A percentile compares a stretch with the other conserved stretches of the same genome.
These are phyloP conservation scores for Dichetophora obliterata DNA, from an alignment of 2,888 invertebrate species.

Conservation along the genomic window DNA sequence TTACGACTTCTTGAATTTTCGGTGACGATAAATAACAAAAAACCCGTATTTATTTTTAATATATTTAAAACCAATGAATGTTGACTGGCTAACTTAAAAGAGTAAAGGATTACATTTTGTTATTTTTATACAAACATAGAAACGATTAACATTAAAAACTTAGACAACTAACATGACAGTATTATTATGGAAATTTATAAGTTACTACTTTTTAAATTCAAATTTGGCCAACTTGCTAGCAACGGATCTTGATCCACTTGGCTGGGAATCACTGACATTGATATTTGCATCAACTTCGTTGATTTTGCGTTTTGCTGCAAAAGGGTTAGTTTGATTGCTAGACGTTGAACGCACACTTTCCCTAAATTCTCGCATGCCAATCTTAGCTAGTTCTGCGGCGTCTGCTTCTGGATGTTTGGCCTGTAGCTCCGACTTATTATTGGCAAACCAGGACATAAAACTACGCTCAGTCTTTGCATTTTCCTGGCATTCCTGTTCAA, in stretches of 20 bases:
- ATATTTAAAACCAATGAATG: too few species aligned
- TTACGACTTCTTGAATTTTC: too few species aligned
- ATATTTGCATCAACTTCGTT: conserved; percentile 56
- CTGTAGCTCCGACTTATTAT: conserved; percentile 73
- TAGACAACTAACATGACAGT: neutral
- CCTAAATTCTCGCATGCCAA: conserved; percentile 68
- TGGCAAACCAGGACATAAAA: conserved; percentile 75
- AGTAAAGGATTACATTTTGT: neutral
- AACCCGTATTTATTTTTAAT: too few species aligned
- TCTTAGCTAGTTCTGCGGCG: conserved; percentile 73
- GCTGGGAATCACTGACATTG: neutral
- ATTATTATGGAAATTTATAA: neutral
- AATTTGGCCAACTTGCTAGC: conserved; percentile 68
- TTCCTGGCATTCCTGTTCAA: conserved; percentile 13
- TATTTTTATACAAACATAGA: neutral
- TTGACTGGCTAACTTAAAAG: too few species aligned
- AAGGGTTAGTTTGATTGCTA: conserved; percentile 61
- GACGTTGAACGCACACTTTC: conserved; percentile 61
- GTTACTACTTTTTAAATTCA: conserved; percentile 59
- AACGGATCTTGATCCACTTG: conserved; percentile 14
- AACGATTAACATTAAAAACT: neutral
- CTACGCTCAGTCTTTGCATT: conserved; percentile 53
- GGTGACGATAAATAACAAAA: too few species aligned
- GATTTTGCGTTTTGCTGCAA: conserved; percentile 70
- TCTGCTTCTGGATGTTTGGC: conserved; percentile 73